These are phyloP conservation scores for Heliconius ethilla DNA, from an alignment of 2,888 invertebrate species.

Conservation along the genomic window DNA sequence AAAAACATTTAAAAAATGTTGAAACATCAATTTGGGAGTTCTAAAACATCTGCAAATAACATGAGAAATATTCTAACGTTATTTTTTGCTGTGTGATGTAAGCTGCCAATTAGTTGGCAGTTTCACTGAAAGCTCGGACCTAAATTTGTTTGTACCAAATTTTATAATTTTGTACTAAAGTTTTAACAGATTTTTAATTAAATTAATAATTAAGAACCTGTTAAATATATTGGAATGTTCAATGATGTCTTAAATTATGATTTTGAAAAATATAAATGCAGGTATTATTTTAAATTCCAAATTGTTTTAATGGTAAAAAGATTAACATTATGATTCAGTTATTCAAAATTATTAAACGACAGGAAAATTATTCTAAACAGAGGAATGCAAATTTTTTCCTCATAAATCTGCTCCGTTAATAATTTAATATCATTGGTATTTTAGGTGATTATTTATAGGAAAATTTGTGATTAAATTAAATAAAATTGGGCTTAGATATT, in stretches of 20 bases:
- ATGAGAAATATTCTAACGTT: conserved; percentile 22
- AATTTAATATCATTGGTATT: no score
- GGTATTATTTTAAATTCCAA: no score
- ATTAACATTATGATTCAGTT: no score
- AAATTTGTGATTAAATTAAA: no score
- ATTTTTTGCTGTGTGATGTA: conserved; percentile 28
- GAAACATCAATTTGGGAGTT: neutral
- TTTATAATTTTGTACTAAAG: neutral
- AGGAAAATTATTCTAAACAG: neutral
- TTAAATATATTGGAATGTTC: neutral
- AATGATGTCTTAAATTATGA: neutral
- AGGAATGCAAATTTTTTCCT: neutral
- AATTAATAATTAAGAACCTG: neutral
- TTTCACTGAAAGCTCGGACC: conserved; percentile 7
- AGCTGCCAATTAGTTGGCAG: conserved; percentile 30
- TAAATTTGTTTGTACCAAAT: conserved; percentile 18
- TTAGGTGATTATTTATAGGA: no score
- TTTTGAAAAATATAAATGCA: no score
- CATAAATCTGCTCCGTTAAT: neutral
- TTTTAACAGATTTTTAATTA: neutral
- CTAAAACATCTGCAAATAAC: conserved; percentile 13
- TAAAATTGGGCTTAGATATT: no score
- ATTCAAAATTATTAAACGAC: no score
- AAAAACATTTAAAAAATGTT: neutral
- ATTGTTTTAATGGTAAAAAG: no score